A percentile compares a stretch with the other conserved stretches of the same genome.
Conservation (phyloP, 2,797 vertebrate species). For the Schizopygopsis malacanthus region DNA sequence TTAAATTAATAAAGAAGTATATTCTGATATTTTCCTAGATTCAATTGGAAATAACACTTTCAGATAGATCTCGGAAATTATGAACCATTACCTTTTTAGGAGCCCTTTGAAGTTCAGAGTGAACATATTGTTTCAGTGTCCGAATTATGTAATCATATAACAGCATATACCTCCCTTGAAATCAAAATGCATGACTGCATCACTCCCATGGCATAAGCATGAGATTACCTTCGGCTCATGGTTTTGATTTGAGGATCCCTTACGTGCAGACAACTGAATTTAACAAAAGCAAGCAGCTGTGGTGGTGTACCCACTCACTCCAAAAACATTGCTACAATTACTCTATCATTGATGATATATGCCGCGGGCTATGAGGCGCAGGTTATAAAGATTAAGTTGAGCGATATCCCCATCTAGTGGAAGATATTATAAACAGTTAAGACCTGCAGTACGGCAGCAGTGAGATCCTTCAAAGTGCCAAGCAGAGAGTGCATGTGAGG, state of each 20-base stretch:
- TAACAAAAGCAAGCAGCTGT: slow-evolving; percentile 37
- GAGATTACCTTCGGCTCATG: slow-evolving; percentile 18
- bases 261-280: slow-evolving; percentile 20
- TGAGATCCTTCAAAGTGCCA: slow-evolving; percentile 34
- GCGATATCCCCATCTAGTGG: slow-evolving; percentile 80
- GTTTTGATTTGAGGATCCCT: slow-evolving; percentile 32
- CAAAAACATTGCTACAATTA: neutral
- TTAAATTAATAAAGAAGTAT: slow-evolving; percentile 4
- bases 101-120: slow-evolving; percentile 28
- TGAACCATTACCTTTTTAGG: slow-evolving; percentile 15
- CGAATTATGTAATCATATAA: slow-evolving; percentile 47
- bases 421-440: slow-evolving; percentile 60
- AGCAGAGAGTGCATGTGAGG: slow-evolving; percentile 4
- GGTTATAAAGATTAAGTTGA: slow-evolving; percentile 62
- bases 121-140: slow-evolving; percentile 46
- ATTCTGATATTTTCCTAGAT: neutral
- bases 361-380: neutral
- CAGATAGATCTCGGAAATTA: slow-evolving; percentile 21
- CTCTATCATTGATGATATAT: slow-evolving; percentile 3
- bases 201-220: slow-evolving; percentile 24
- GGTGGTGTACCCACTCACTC: slow-evolving; percentile 3
- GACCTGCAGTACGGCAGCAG: slow-evolving; percentile 40
- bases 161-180: slow-evolving; percentile 38
- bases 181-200: slow-evolving; percentile 40
- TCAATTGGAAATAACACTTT: neutral